Evolutionary conservation across 2,113 vertebrate genomes (phyloP), one percentile per base, ranked within the genome.

Genomic region (Chunga burmeisteri): DNA sequence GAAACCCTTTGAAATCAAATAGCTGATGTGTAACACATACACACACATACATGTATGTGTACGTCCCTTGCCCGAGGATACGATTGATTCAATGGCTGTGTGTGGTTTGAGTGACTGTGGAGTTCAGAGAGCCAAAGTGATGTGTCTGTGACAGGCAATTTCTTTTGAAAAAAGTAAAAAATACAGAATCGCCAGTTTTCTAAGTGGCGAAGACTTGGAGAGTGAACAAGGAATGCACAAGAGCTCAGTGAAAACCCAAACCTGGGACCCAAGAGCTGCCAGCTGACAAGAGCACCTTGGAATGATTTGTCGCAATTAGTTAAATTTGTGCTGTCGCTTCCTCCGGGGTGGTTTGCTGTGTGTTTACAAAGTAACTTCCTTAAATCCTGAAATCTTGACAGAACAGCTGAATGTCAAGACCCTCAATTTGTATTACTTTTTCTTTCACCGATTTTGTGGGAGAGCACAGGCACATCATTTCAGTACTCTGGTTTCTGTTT

Each of bases 221-320:
- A 52, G 8, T 44, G 36, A 88, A 67, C 32, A 70, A n/a, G n/a
- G 59, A 58, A 83, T 50, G 73, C 77, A 53, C 14, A 70, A 78
- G 59, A 55, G 6, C 20, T 90, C 67, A 44, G 13, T 34, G 42
- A 40, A 91, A 82, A 93, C n/a, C 21, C 47, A 63, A 25, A 34
- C 52, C 36, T 73, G 67, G 83, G 90, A 67, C 8, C 25, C 27
- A 58, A 53, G 32, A 67, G 7, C 67, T 71, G 26, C 50, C 29
- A 78, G 50, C 38, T 89, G 84, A 88, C 18, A 27, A 74, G 11
- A 79, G 8, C 30, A 89, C 42, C 47, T 59, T 47, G n/a, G 63
- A 77, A 82, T 82, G 86, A 90, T 66, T 89, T 86, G 16, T 22
- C 65, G 90, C 72, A 91, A 22, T 79, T 77, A 73, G 25, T 68